Base-by-base conservation (phyloP, 2,113 vertebrate genomes). In the Brevimyrus niger region DNA sequence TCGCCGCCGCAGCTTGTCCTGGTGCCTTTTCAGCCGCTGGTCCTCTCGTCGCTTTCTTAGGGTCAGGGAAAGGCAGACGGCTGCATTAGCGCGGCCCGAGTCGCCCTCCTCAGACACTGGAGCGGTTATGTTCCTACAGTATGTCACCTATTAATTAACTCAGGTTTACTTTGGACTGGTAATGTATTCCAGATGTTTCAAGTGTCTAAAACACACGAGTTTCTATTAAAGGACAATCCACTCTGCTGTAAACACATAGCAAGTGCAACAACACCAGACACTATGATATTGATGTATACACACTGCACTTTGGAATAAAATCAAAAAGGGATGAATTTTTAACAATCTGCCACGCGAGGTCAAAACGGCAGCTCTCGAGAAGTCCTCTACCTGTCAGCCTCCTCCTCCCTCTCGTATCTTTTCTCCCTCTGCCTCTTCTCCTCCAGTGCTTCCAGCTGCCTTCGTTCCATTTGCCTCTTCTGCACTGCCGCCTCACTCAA, bases 381-480 rank as follows among this genome's bases (percentile, higher is more conserved):
- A 15, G 6, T 31, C 53, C 38, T 48, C 27, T 89, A 96, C 96
- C 94, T 96, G 94, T 95, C 93, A 89, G 93, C 87, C 44, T 92
- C 83, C 89, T 94, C 91, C 89, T 94, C 91, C 46, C 88, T 89
- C 50, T 91, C 92, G 88, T 90, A 92, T 91, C 50, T 92, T 84
- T 94, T 93, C 7, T 92, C 92, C 50, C 92, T 93, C 93, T 95
- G 95, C 76, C 35, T 3, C 92, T 94, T 31, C 88, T 95, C 92
- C 42, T 96, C 95, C 89, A 95, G 91, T 89, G 95, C 93, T 92
- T 94, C 95, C 82, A 96, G 94, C 89, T 96, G 96, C 89, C 94
- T 91, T 89, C 91, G 94, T 91, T 96, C 94, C 91, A 94, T 93
- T 89, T 94, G 93, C 91, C 94, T 94, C 90, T 92, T 94, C 88